phyloP scores from a whole-genome alignment of 2,797 vertebrate genomes.

The Artibeus lituratus region DNA sequence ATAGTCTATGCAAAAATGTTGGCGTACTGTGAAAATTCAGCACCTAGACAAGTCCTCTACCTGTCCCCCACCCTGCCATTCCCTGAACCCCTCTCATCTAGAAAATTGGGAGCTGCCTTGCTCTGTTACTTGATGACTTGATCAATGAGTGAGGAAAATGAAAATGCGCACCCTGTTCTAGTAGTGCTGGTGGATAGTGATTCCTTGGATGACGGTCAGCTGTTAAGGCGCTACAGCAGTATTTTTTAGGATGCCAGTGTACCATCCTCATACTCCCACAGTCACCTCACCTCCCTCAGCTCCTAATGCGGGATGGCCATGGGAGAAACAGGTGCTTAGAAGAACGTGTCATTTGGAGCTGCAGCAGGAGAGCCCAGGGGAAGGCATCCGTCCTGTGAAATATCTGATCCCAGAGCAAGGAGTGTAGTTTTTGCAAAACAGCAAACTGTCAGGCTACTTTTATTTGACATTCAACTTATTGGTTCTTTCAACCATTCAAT shows the following conservation, averaged over 20 bases:
- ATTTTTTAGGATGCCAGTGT: background rate
- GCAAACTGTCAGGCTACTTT: background rate
- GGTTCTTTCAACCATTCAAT: background rate
- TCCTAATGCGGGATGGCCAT: background rate
- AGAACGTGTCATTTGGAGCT: background rate
- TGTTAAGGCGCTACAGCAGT: background rate
- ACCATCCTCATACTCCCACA: background rate
- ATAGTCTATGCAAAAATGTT: background rate
- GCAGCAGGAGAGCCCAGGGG: background rate
- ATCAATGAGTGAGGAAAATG: background rate
- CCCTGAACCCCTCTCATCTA: background rate
- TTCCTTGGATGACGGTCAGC: background rate
- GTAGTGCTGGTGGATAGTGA: background rate
- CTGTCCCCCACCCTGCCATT: background rate
- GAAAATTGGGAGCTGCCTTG: background rate
- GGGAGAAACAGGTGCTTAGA: background rate
- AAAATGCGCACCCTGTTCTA: background rate
- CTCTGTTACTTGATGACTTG: background rate
- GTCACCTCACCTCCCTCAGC: background rate
- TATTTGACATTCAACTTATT: background rate
- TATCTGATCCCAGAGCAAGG: background rate
- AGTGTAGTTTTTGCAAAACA: background rate
- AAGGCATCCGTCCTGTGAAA: background rate
- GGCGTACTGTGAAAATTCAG: background rate
- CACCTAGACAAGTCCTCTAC: background rate